Evolutionary conservation across 2,113 vertebrate genomes (phyloP), one percentile per base, ranked within the genome.

Genomic region (Rousettus leschenaultii): DNA sequence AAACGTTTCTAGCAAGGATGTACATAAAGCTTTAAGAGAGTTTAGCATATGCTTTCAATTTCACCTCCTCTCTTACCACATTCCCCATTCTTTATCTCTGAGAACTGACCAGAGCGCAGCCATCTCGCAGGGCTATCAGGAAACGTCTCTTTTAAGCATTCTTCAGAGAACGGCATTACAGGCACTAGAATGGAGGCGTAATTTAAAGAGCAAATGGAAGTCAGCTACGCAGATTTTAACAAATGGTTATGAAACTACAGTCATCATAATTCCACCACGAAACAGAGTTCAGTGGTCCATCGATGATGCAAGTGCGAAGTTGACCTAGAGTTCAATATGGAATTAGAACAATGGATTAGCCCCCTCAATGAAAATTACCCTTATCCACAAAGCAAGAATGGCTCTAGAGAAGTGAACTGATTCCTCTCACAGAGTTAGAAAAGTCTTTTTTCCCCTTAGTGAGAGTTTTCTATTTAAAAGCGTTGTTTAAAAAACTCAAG

Each of bases 201-300:
- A 85, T 84, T 84, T 75, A 89, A 95, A 95, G 89, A 91, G 85
- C 22, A 75, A 86, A n/a, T 48, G 55, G 48, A 95, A 89, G 19
- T 73, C 22, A 51, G 14, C 4, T 16, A 7, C 1, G 4, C 22
- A 66, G 77, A 91, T 85, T 66, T 75, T 94, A 96, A 94, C 26
- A 63, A 89, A 74, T 14, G 22, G 48, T 75, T 85, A 75, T 75
- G 61, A 89, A 95, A 66, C 73, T n/a, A 18, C 30, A 28, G 35
- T 55, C 84, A 51, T 59, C 53, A 19, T 16, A 70, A 48, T 28
- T 88, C n/a, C 74, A 73, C 43, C 43, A 91, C 26, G 77, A 59
- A 38, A 61, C 18, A 75, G 40, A 40, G 73, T 26, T 90, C 40
- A 38, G 61, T 38, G 71, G 45, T 55, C 85, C 18, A 35, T 6